phyloP scores from a whole-genome alignment of 2,888 invertebrate species.

The Mystacides longicornis region DNA sequence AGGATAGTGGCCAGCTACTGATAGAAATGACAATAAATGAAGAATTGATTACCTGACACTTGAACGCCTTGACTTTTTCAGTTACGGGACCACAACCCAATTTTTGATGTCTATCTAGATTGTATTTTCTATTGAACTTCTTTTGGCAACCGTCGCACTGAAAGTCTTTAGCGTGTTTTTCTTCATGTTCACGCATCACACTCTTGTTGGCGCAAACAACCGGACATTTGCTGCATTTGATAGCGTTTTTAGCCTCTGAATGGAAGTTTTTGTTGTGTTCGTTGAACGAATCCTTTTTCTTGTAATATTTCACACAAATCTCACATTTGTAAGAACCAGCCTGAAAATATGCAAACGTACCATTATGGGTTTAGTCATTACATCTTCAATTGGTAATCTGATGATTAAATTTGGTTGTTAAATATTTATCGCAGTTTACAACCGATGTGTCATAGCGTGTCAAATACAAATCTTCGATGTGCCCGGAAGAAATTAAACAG shows the following conservation, averaged over 20 bases:
- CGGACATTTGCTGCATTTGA: slow-evolving; percentile 59
- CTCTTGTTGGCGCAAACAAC: slow-evolving; percentile 57
- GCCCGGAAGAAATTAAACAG: too few relatives aligned
- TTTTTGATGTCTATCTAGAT: slow-evolving; percentile 62
- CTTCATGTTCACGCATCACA: slow-evolving; percentile 58
- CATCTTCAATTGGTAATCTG: too few relatives aligned
- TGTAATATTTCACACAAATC: slow-evolving; percentile 67
- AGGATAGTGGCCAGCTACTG: not conserved
- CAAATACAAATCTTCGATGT: too few relatives aligned
- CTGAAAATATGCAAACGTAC: slow-evolving; percentile 30
- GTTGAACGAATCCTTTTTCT: slow-evolving; percentile 56
- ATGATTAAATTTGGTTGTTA: too few relatives aligned
- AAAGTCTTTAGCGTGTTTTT: slow-evolving; percentile 51
- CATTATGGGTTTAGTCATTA: too few relatives aligned
- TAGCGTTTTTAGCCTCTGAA: slow-evolving; percentile 50
- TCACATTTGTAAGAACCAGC: slow-evolving; percentile 41
- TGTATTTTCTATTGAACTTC: slow-evolving; percentile 68
- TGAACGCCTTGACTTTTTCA: slow-evolving; percentile 31
- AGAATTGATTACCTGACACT: slow-evolving; percentile 33
- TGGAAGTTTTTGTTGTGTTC: slow-evolving; percentile 65
- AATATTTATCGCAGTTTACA: too few relatives aligned
- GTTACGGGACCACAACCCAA: slow-evolving; percentile 57
- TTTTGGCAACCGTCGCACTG: slow-evolving; percentile 62
- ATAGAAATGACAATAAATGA: not conserved
- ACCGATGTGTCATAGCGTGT: too few relatives aligned